These are phyloP conservation scores for Sialis fuliginosa DNA, from an alignment of 2,888 invertebrate genomes.

Conservation along the genomic window DNA sequence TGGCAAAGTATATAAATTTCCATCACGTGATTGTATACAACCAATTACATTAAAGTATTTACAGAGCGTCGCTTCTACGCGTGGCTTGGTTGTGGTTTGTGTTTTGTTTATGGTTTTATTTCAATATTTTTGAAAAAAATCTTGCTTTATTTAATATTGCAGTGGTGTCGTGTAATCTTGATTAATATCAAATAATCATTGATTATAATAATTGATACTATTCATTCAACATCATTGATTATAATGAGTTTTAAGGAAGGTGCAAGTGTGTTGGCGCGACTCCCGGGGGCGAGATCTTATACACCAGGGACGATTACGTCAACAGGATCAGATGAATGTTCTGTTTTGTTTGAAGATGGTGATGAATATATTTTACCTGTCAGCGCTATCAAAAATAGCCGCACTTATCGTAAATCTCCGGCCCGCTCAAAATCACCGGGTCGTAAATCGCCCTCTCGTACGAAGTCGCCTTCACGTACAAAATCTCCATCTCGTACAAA, in stretches of 20 bases:
- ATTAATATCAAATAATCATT: no score
- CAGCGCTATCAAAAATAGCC: neutral
- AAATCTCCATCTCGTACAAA: constrained; percentile 11
- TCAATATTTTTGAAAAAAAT: no score
- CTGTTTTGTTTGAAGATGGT: neutral
- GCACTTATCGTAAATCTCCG: constrained; percentile 7
- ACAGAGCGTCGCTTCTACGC: no score
- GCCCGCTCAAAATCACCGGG: constrained; percentile 9
- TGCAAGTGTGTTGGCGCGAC: constrained; percentile 1
- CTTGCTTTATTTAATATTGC: no score
- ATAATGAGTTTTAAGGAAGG: constrained; percentile 2
- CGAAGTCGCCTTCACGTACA: constrained; percentile 10
- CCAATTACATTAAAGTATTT: no score
- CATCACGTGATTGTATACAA: no score
- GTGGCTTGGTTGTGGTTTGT: no score
- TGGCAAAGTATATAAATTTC: no score
- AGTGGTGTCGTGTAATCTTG: no score
- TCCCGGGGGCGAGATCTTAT: constrained; percentile 2
- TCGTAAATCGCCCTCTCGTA: constrained; percentile 9
- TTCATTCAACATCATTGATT: neutral
- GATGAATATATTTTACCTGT: neutral
- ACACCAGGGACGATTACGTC: constrained; percentile 1
- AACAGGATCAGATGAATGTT: neutral
- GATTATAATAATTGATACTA: no score
- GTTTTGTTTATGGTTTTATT: no score